A percentile compares a stretch with the other conserved stretches of the same genome.
These are phyloP conservation scores for Microctenopoma lineatum DNA, from an alignment of 2,797 vertebrate species.

Conservation along the genomic window DNA sequence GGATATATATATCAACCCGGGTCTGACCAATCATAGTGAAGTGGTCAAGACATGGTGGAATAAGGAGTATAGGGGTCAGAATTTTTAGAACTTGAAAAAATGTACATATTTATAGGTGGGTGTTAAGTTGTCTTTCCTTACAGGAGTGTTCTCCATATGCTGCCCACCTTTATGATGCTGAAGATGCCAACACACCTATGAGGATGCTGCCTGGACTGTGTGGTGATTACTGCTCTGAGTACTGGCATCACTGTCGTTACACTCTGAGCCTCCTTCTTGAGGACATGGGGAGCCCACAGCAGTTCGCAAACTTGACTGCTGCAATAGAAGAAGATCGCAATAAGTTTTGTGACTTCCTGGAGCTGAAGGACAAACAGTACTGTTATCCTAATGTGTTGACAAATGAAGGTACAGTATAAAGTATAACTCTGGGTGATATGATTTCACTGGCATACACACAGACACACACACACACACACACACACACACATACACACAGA, in stretches of 20 bases:
- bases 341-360: conserved; percentile 82
- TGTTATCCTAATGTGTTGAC: conserved; percentile 86
- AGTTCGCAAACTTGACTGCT: conserved; percentile 65
- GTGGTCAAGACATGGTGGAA: conserved; percentile 20
- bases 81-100: not conserved
- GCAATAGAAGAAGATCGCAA: conserved; percentile 75
- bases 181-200: conserved; percentile 86
- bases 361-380: conserved; percentile 86
- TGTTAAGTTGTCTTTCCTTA: conserved; percentile 6
- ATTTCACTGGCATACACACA: not conserved
- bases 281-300: conserved; percentile 33
- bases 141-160: conserved; percentile 89
- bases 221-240: conserved; percentile 80
- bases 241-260: conserved; percentile 85
- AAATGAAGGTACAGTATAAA: conserved; percentile 63
- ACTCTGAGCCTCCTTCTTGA: conserved; percentile 83
- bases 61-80: not conserved
- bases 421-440: not conserved
- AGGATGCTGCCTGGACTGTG: conserved; percentile 85
- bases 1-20: conserved; percentile 54
- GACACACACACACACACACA: not conserved
- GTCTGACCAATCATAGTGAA: conserved; percentile 40
- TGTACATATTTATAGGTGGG: too few species aligned
- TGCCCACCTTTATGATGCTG: conserved; percentile 87
- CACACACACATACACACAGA: not conserved